phyloP scores from a whole-genome alignment of 2,888 invertebrate genomes.

The Yponomeuta cagnagella region DNA sequence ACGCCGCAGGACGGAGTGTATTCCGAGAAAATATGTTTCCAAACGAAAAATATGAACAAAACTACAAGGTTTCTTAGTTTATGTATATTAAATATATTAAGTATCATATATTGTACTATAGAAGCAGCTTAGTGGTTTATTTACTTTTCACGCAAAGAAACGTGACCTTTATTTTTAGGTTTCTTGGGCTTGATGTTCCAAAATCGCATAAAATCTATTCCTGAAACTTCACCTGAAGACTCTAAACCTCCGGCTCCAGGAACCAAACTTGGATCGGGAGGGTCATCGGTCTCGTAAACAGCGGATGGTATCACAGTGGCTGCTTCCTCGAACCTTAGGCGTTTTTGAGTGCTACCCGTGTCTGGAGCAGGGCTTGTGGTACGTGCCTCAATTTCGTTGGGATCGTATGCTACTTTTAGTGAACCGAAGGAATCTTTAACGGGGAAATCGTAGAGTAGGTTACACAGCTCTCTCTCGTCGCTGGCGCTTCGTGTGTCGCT shows the following conservation, averaged over 20 bases:
- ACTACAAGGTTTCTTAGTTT: not conserved
- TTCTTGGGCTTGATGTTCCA: slow-evolving; percentile 1
- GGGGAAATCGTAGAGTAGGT: not conserved
- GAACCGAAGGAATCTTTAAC: not conserved
- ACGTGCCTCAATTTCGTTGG: not conserved
- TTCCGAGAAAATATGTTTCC: slow-evolving; percentile 9
- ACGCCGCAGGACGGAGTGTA: slow-evolving; percentile 38
- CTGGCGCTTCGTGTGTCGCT: not conserved
- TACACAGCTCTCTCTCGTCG: slow-evolving; percentile 2
- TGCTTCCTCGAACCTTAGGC: slow-evolving; percentile 49
- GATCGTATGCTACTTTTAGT: not conserved
- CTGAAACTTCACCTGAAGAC: not conserved
- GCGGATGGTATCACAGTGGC: slow-evolving; percentile 20
- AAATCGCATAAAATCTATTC: not conserved
- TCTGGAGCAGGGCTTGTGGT: not conserved
- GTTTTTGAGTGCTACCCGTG: slow-evolving; percentile 26
- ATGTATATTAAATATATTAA: not conserved
- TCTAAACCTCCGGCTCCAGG: not conserved
- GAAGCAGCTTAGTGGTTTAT: not conserved
- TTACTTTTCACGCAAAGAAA: not conserved
- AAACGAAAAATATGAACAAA: slow-evolving; percentile 10
- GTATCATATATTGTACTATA: too few species aligned
- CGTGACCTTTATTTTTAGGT: not conserved
- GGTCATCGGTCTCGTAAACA: not conserved
- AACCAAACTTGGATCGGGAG: not conserved